phyloP scores from a whole-genome alignment of 2,888 invertebrate genomes.

The Oxytorus armatus region DNA sequence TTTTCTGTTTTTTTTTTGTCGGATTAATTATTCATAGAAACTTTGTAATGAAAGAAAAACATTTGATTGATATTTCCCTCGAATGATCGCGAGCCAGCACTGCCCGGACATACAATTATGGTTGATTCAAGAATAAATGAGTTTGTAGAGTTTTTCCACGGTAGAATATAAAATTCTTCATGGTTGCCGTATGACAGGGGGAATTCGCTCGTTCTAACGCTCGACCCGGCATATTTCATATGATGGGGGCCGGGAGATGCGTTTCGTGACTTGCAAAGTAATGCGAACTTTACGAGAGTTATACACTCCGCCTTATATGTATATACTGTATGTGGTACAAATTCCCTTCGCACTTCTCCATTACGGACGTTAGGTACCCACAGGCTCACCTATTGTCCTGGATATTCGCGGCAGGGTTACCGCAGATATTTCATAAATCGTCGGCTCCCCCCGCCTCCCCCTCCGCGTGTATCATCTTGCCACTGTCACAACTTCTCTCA shows the following conservation, averaged over 20 bases:
- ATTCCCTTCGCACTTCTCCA: slow-evolving; percentile 53
- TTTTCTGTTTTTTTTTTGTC: background rate
- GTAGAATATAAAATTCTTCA: slow-evolving; percentile 57
- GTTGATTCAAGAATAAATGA: slow-evolving; percentile 52
- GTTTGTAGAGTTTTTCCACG: slow-evolving; percentile 46
- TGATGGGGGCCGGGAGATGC: slow-evolving; percentile 34
- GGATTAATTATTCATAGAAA: background rate
- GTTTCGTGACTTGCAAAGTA: slow-evolving; percentile 65
- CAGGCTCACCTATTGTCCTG: slow-evolving; percentile 43
- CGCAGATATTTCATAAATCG: slow-evolving; percentile 60
- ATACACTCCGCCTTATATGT: slow-evolving; percentile 10
- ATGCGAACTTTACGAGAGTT: slow-evolving; percentile 44
- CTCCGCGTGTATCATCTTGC: no score
- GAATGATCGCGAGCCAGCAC: background rate
- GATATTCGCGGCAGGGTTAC: slow-evolving; percentile 45
- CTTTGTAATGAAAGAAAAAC: background rate
- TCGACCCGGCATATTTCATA: slow-evolving; percentile 22
- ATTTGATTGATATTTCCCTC: background rate
- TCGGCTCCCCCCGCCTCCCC: slow-evolving; percentile 42
- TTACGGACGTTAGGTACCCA: slow-evolving; percentile 24
- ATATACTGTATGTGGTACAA: background rate
- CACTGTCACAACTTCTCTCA: slow-evolving; percentile 58
- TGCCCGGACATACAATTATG: background rate
- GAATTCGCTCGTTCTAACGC: slow-evolving; percentile 34
- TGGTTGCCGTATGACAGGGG: slow-evolving; percentile 24